phyloP scores from a whole-genome alignment of 2,113 vertebrate species.

The Scartelaos histophorus region DNA sequence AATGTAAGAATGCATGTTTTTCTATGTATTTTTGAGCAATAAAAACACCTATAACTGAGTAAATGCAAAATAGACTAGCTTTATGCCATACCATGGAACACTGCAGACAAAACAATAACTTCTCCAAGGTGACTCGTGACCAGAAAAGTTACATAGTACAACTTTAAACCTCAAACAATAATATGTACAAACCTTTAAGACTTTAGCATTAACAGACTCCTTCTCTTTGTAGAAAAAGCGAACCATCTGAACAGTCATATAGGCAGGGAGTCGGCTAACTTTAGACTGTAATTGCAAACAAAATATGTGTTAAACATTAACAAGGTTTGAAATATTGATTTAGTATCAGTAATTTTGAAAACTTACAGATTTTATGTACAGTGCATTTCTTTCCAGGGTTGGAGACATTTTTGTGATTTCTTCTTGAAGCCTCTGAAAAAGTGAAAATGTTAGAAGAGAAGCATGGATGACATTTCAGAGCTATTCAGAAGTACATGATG shows the following conservation, averaged over 20 bases:
- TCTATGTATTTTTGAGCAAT: too few relatives aligned
- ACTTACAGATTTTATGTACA: conserved; percentile 97
- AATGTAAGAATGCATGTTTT: too few relatives aligned
- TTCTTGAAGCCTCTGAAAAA: conserved; percentile 90
- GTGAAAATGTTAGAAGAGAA: not conserved
- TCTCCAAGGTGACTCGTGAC: too few relatives aligned
- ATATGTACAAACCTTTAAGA: conserved; percentile 86
- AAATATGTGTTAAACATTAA: not conserved
- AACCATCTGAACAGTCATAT: conserved; percentile 98
- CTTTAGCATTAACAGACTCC: conserved; percentile 99
- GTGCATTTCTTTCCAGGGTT: conserved; percentile 92
- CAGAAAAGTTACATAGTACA: too few relatives aligned
- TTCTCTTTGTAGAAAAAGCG: conserved; percentile 99
- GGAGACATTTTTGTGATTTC: conserved; percentile 97
- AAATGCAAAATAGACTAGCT: too few relatives aligned
- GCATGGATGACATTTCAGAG: too few relatives aligned
- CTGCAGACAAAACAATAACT: too few relatives aligned
- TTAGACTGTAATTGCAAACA: conserved; percentile 82
- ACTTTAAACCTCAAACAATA: not conserved
- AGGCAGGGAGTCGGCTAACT: conserved; percentile 92
- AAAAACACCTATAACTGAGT: too few relatives aligned
- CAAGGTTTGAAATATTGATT: not conserved
- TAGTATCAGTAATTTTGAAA: not conserved
- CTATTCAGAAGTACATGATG: too few relatives aligned
- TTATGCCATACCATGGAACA: too few relatives aligned